Conservation (phyloP, 2,113 vertebrate genomes). For the Chlorocebus sabaeus region DNA sequence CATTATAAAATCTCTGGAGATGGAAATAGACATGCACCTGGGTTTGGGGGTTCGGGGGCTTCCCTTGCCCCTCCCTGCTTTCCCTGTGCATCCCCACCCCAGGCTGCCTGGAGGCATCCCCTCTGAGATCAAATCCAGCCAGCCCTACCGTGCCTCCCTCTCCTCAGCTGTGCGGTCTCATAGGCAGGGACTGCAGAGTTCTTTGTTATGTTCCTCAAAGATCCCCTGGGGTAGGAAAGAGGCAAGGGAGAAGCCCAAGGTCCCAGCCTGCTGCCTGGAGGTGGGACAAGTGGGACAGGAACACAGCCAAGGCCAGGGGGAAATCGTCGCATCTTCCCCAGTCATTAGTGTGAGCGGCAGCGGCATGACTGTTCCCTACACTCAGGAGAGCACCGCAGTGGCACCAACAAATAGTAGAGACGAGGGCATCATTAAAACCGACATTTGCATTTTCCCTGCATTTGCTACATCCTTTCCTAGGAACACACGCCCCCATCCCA, state of each 20-base stretch:
- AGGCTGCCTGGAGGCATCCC: neutral
- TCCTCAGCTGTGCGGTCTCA: neutral
- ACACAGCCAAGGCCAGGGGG: neutral
- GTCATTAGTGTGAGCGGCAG: neutral
- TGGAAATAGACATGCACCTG: neutral
- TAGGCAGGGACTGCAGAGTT: neutral
- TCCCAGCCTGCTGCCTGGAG: neutral
- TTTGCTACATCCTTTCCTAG: neutral
- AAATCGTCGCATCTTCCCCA: neutral
- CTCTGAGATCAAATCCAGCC: neutral
- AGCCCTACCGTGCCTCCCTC: neutral
- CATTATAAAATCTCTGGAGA: neutral
- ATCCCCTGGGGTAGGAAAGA: neutral
- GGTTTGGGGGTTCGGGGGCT: neutral
- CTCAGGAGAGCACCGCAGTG: rapidly evolving
- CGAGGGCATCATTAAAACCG: neutral
- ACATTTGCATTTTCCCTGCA: rapidly evolving
- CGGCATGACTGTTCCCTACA: rapidly evolving
- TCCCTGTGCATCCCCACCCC: neutral
- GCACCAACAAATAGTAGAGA: neutral
- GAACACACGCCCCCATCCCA: neutral
- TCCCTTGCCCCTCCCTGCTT: neutral
- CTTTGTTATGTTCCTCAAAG: neutral
- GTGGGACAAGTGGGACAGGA: neutral
- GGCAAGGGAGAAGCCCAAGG: neutral